phyloP scores from a whole-genome alignment of 2,113 vertebrate genomes.

The Tachysurus vachellii region DNA sequence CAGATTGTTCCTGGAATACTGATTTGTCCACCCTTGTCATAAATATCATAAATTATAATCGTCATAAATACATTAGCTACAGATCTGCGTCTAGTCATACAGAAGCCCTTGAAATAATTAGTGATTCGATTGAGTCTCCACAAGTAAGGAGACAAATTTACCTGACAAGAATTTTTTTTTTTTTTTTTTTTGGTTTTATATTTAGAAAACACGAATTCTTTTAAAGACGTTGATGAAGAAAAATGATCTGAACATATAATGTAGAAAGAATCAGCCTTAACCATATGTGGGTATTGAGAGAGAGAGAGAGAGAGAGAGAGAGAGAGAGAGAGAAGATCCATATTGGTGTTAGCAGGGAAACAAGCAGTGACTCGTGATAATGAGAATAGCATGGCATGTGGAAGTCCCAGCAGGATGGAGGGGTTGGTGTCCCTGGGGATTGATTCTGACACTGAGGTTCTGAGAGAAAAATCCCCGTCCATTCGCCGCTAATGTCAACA shows the following conservation, averaged over 20 bases:
- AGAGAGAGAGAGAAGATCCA: neutral
- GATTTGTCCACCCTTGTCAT: neutral
- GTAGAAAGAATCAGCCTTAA: neutral
- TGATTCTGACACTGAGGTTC: slow-evolving; percentile 57
- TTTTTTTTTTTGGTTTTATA: neutral
- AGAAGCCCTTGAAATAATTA: neutral
- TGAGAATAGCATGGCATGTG: slow-evolving; percentile 65
- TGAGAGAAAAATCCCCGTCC: slow-evolving; percentile 12
- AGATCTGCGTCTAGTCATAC: neutral
- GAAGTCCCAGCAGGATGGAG: slow-evolving; percentile 37
- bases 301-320: slow-evolving; percentile 20
- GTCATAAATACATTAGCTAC: neutral
- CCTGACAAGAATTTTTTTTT: neutral
- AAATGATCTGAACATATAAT: neutral
- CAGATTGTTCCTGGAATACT: neutral
- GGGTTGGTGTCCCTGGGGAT: slow-evolving; percentile 26
- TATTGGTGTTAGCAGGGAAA: neutral
- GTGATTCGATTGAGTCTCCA: neutral
- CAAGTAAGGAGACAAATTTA: neutral
- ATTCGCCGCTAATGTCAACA: slow-evolving; percentile 51
- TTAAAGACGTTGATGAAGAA: neutral
- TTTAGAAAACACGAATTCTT: neutral
- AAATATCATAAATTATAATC: neutral
- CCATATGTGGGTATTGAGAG: slow-evolving; percentile 13
- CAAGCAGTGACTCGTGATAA: slow-evolving; percentile 32